Percentiles rank a stretch among this genome's conserved stretches.
These are phyloP conservation scores for Lepidocyrtoides sp. DNA, from an alignment of 2,888 invertebrate species.

Conservation along the genomic window DNA sequence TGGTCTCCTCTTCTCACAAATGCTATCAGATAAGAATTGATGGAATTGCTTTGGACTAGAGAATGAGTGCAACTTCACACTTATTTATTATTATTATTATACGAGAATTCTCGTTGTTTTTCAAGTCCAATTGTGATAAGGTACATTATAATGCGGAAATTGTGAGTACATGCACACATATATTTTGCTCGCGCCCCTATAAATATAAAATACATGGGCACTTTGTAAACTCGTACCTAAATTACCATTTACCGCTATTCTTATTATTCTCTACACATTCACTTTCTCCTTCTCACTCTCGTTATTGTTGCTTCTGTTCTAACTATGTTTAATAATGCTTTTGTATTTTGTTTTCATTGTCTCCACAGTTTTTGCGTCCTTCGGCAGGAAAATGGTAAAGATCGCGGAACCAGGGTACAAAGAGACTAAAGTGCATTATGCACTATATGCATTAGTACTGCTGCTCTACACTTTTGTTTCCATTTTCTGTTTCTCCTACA, in stretches of 20 bases:
- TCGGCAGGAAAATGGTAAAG: background rate
- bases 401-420: too few relatives aligned
- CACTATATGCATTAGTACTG: too few relatives aligned
- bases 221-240: background rate
- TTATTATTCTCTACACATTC: background rate
- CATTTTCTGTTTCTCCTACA: too few relatives aligned
- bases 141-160: slow-evolving; percentile 40
- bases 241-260: background rate
- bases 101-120: slow-evolving; percentile 43
- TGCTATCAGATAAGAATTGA: background rate
- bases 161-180: background rate
- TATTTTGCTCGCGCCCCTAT: background rate
- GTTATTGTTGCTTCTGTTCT: background rate
- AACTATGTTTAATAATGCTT: background rate
- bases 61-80: background rate
- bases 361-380: background rate
- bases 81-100: too few relatives aligned
- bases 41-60: background rate
- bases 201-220: background rate
- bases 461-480: too few relatives aligned
- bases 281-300: background rate
- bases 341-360: too few relatives aligned
- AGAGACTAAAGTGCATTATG: too few relatives aligned
- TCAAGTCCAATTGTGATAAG: slow-evolving; percentile 20
- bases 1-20: background rate